Evolutionary conservation across 2,888 invertebrate species (phyloP).

Genomic region (Diarsia brunnea): DNA sequence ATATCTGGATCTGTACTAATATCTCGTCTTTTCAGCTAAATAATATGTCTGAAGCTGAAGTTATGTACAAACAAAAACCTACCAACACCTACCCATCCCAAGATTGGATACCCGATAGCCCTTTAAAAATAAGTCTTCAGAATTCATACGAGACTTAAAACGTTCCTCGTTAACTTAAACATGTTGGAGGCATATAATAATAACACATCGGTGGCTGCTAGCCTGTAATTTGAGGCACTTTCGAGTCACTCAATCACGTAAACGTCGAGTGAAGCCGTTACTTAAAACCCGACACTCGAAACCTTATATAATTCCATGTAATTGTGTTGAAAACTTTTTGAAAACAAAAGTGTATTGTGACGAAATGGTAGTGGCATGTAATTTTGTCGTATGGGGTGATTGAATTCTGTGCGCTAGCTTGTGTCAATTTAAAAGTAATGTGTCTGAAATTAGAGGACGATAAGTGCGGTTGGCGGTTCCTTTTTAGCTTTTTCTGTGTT

Average conservation of each 20-base stretch:
- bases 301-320: slow-evolving; percentile 65
- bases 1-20: neutral
- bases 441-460: slow-evolving; percentile 31
- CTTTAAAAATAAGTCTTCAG: slow-evolving; percentile 65
- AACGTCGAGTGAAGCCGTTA: slow-evolving; percentile 69
- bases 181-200: slow-evolving; percentile 65
- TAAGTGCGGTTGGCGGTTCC: slow-evolving; percentile 27
- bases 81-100: slow-evolving; percentile 27
- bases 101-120: slow-evolving; percentile 44
- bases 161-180: slow-evolving; percentile 68
- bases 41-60: neutral
- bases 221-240: slow-evolving; percentile 77
- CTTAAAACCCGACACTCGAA: slow-evolving; percentile 61
- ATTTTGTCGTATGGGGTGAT: slow-evolving; percentile 51
- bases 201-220: slow-evolving; percentile 66
- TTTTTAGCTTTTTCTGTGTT: slow-evolving; percentile 13
- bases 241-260: slow-evolving; percentile 77
- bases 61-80: slow-evolving; percentile 17
- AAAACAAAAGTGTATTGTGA: slow-evolving; percentile 69
- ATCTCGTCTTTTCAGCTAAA: neutral
- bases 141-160: slow-evolving; percentile 57
- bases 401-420: slow-evolving; percentile 49
- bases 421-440: slow-evolving; percentile 47
- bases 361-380: slow-evolving; percentile 55
- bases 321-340: slow-evolving; percentile 63